phyloP scores from a whole-genome alignment of 1,140 invertebrate genomes.

The Caenorhabditis tropicalis region DNA sequence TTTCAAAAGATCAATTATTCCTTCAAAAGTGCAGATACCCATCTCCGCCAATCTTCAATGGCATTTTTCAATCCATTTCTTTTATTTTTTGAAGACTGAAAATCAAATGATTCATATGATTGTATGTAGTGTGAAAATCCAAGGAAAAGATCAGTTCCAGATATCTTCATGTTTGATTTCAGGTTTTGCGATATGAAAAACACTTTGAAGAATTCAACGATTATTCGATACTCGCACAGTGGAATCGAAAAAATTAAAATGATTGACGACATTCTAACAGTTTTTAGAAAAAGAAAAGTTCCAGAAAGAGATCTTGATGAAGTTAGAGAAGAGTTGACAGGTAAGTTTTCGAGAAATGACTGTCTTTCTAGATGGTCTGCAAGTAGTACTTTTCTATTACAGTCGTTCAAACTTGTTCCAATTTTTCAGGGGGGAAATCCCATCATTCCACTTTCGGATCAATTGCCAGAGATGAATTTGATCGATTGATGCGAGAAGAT shows the following conservation, averaged over 20 bases:
- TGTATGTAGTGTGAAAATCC: neutral
- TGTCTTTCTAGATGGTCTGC: too few species aligned
- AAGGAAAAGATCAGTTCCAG: too few species aligned
- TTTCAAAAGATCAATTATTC: neutral
- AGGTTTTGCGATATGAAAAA: conserved; percentile 4
- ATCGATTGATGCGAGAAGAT: neutral
- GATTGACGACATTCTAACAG: neutral
- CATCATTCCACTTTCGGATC: neutral
- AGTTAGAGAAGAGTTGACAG: neutral
- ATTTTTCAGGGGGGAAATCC: neutral
- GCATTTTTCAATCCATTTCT: neutral
- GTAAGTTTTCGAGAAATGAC: neutral
- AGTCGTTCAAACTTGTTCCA: too few species aligned
- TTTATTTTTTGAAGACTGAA: neutral
- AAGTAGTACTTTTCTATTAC: too few species aligned
- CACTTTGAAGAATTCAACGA: neutral
- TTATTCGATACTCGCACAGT: neutral
- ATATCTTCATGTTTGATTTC: neutral
- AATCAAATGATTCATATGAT: neutral
- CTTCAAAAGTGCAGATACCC: neutral
- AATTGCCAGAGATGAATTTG: neutral
- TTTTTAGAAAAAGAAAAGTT: neutral
- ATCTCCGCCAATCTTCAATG: neutral
- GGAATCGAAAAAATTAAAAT: neutral
- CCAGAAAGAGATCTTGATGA: neutral